Evolutionary conservation across 2,888 invertebrate species (phyloP).

Genomic region (Cosmia pyralina): DNA sequence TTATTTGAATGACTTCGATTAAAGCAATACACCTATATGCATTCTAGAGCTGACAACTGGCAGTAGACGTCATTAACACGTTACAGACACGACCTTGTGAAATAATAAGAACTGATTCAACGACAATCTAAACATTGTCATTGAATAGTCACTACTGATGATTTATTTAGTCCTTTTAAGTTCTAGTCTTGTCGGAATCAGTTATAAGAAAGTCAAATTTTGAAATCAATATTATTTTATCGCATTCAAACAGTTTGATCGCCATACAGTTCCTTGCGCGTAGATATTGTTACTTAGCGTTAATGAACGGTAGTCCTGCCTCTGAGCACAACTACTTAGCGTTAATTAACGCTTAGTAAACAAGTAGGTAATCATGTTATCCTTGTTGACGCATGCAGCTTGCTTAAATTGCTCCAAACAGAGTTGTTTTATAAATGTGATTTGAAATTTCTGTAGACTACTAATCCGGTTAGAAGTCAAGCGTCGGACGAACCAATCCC

Average conservation of each 20-base stretch:
- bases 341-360: constrained; percentile 5
- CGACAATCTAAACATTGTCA: not conserved
- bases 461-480: not conserved
- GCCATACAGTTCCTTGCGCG: not conserved
- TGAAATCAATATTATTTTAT: not conserved
- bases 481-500: not conserved
- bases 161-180: not conserved
- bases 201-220: not conserved
- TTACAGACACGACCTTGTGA: not conserved
- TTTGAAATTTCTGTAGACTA: constrained; percentile 1
- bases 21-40: constrained; percentile 2
- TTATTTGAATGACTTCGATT: not conserved
- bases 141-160: not conserved
- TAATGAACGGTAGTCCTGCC: not conserved
- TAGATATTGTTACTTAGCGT: constrained; percentile 1
- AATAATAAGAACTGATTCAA: not conserved
- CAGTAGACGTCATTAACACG: not conserved
- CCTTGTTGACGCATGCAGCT: not conserved
- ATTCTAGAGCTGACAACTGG: not conserved
- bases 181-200: not conserved
- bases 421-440: not conserved
- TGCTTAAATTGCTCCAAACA: not conserved
- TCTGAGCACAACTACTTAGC: not conserved
- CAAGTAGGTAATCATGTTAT: constrained; percentile 14
- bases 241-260: not conserved